Evolutionary conservation across 2,113 vertebrate species (phyloP).

Genomic region (Piaya cayana): DNA sequence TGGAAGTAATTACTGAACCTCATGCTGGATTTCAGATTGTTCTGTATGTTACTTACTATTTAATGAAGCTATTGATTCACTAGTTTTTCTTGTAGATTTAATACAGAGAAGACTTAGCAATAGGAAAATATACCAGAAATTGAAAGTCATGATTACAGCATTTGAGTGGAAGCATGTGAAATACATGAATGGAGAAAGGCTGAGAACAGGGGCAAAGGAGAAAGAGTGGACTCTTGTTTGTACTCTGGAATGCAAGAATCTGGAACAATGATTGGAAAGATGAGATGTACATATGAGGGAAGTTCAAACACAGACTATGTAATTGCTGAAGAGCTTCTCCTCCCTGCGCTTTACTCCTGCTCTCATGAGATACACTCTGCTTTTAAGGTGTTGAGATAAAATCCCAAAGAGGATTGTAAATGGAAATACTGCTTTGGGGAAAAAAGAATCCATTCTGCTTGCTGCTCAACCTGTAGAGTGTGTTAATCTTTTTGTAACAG

Average conservation of each 20-base stretch:
- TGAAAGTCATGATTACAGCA: background rate
- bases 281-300: background rate
- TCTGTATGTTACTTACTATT: background rate
- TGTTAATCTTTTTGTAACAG: background rate
- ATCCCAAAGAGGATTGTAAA: background rate
- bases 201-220: background rate
- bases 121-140: background rate
- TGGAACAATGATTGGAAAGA: background rate
- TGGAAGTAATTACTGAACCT: background rate
- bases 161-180: background rate
- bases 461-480: background rate
- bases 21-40: background rate
- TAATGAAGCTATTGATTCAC: background rate
- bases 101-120: background rate
- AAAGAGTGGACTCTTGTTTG: background rate
- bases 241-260: background rate
- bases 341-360: background rate
- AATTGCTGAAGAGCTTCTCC: background rate
- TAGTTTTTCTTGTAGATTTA: background rate
- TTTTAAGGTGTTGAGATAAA: background rate
- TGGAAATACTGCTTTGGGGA: background rate
- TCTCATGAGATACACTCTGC: background rate
- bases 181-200: background rate
- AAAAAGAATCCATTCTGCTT: background rate
- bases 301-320: background rate